Conservation (phyloP, 1,140 invertebrate species). For the Pteromalus puparum region DNA sequence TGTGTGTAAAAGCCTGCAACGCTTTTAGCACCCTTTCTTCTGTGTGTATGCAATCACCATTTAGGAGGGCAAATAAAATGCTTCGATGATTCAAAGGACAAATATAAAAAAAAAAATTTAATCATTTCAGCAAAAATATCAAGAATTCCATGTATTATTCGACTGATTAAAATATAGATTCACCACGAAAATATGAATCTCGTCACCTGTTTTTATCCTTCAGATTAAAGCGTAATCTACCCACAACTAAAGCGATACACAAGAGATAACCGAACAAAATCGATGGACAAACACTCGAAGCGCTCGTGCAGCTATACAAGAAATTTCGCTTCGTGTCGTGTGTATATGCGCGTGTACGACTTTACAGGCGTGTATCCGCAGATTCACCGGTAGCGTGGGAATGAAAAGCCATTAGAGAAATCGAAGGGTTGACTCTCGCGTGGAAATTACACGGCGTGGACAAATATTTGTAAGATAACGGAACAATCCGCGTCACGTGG, state of each 20-base stretch:
- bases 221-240: neutral
- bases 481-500: slow-evolving; percentile 19
- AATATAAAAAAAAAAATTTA: neutral
- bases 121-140: neutral
- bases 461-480: slow-evolving; percentile 41
- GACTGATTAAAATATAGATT: too few species aligned
- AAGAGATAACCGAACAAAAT: slow-evolving; percentile 60
- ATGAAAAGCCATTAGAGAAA: slow-evolving; percentile 37
- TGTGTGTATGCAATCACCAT: neutral
- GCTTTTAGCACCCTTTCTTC: slow-evolving; percentile 41
- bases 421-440: neutral
- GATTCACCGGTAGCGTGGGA: slow-evolving; percentile 27
- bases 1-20: neutral
- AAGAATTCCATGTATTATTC: too few species aligned
- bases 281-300: slow-evolving; percentile 59
- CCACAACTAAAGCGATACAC: slow-evolving; percentile 36
- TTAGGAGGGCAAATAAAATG: slow-evolving; percentile 22
- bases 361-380: neutral
- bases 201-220: neutral
- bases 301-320: slow-evolving; percentile 49
- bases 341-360: slow-evolving; percentile 15
- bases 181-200: too few species aligned
- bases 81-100: neutral
- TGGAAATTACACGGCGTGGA: slow-evolving; percentile 20
- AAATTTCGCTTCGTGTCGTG: slow-evolving; percentile 50